Evolutionary conservation across 2,888 invertebrate genomes (phyloP), one percentile per base, ranked within the genome.

Genomic region (Philopedon plagiatum): DNA sequence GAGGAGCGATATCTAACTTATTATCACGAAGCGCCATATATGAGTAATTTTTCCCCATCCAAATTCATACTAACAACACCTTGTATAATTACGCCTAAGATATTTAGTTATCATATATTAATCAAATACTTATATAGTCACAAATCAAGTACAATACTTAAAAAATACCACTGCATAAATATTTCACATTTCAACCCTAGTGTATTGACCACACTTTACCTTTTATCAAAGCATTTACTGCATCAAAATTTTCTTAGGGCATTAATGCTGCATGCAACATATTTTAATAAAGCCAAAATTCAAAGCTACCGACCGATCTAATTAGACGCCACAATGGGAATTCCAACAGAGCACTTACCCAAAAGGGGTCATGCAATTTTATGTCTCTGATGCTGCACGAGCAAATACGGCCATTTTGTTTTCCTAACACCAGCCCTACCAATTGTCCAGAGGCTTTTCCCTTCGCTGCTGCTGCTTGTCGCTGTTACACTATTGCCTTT

Each of bases 391-490:
- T 32, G 39, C 39, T 46, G 66, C 66, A 58, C 70, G 56, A 65
- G 60, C 65, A 71, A 71, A 71, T 61, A 71, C 71, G 71, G 65
- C 71, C 71, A 71, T 71, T 71, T 71, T 65, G 71, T 71, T 71
- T 71, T 54, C 41, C 70, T 18, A 23, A 62, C 58, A 70, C 54
- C 57, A 60, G 34, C 70, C 58, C 64, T 34, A 70, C 64, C 58
- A 70, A 64, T 70, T 70, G 63, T 70, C 70, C 63, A 70, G 56
- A 70, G 70, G 64, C 41, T 67, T 66, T 67, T 41, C 56, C 62
- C 56, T 21, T 34, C 32, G 58, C 26, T 64, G 19, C 26, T 64
- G 19, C 37, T 49, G 56, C 46, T 37, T 44, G 41, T 63, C 56
- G 56, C 46, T 41, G 41, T 63, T 41, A 56, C 62, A 69, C 62